A percentile compares a stretch with the other conserved stretches of the same genome.
Conservation (phyloP, 2,113 vertebrate species). For the Protobothrops flavoviridis region DNA sequence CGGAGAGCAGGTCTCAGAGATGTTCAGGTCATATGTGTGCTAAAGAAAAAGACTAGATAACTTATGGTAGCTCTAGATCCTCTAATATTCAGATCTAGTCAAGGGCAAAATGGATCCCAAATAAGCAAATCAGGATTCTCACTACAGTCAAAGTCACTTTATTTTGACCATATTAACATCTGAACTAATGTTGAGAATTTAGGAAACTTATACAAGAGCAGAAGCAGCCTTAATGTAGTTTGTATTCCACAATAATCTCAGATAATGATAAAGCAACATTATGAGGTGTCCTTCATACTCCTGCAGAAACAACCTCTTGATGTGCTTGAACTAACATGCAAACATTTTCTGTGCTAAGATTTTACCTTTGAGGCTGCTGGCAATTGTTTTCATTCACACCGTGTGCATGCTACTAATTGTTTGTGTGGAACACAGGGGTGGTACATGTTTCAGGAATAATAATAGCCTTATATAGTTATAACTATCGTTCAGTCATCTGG, state of each 20-base stretch:
- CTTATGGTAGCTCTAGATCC: neutral
- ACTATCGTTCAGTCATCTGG: neutral
- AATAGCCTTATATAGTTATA: neutral
- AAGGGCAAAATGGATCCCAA: neutral
- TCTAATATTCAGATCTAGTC: neutral
- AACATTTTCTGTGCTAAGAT: neutral
- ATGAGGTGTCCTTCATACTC: neutral
- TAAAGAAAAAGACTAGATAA: neutral
- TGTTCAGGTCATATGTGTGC: neutral
- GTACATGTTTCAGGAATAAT: neutral
- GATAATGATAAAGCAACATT: constrained; percentile 20
- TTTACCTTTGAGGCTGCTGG: neutral
- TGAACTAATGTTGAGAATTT: neutral
- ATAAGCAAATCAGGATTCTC: neutral
- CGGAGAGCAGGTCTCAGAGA: too few species aligned
- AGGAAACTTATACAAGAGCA: neutral
- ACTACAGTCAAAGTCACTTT: neutral
- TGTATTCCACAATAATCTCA: constrained; percentile 1
- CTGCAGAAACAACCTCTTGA: constrained; percentile 5
- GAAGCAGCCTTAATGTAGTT: neutral
- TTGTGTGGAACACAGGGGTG: neutral
- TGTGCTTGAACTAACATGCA: constrained; percentile 7
- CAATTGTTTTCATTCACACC: neutral
- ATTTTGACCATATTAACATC: neutral
- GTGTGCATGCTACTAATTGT: neutral